Percentiles rank a stretch among this genome's conserved stretches.
Evolutionary conservation across 1,140 invertebrate species (phyloP).

Genomic region (Geopemphigus sp.): DNA sequence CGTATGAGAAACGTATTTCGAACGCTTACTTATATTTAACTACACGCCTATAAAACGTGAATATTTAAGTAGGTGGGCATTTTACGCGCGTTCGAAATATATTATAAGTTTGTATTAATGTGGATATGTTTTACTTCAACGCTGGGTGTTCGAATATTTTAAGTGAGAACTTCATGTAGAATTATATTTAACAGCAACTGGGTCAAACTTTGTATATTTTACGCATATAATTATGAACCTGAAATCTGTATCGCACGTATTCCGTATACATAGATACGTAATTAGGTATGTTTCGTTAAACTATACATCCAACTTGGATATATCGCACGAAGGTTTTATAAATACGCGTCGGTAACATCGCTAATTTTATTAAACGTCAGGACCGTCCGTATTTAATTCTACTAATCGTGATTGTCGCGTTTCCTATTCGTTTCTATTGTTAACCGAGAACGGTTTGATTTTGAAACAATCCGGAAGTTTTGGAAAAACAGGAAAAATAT

Average conservation of each 20-base stretch:
- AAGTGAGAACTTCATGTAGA: neutral
- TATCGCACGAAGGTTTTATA: no score
- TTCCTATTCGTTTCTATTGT: no score
- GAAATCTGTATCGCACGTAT: neutral
- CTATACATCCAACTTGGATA: no score
- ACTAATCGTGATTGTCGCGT: no score
- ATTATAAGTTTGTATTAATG: neutral
- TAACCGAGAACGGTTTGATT: no score
- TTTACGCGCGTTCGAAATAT: neutral
- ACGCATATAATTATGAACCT: neutral
- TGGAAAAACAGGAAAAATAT: no score
- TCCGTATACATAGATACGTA: neutral
- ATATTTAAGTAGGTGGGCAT: neutral
- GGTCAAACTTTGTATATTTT: conserved; percentile 29
- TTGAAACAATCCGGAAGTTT: no score
- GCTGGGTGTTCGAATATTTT: neutral
- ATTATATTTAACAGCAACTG: neutral
- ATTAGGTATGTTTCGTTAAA: no score
- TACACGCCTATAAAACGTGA: neutral
- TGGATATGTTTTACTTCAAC: neutral
- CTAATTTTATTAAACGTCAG: no score
- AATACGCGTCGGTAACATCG: no score
- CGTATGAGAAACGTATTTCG: neutral
- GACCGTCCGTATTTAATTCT: no score
- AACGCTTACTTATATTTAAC: neutral